Evolutionary conservation across 2,113 vertebrate species (phyloP).

Genomic region (Phalacrocorax aristotelis): DNA sequence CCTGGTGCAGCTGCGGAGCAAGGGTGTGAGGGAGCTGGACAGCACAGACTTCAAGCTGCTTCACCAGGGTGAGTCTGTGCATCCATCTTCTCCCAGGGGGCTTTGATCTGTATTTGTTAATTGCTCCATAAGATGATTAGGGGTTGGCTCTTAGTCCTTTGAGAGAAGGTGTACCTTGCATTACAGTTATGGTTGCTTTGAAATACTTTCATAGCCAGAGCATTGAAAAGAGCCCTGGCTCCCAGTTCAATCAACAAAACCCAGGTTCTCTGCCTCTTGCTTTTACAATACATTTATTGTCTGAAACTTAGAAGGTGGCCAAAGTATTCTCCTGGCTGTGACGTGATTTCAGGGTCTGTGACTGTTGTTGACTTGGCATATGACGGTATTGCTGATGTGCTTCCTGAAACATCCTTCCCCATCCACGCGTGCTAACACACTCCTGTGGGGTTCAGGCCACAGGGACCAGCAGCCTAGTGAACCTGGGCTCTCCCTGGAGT

Average conservation of each 20-base stretch:
- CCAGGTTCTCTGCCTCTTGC: neutral
- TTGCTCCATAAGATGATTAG: neutral
- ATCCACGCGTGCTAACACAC: neutral
- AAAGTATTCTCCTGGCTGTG: neutral
- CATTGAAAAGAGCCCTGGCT: neutral
- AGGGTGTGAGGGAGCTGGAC: slow-evolving; percentile 76
- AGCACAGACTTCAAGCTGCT: slow-evolving; percentile 87
- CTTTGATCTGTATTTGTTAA: neutral
- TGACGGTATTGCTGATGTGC: neutral
- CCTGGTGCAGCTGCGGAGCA: slow-evolving; percentile 75
- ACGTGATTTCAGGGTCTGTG: neutral
- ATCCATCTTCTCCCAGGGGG: neutral
- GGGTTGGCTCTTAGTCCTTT: neutral
- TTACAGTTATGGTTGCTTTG: neutral
- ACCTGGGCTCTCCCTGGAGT: neutral
- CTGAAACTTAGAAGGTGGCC: neutral
- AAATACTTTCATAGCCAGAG: neutral
- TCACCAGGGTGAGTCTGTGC: slow-evolving; percentile 81
- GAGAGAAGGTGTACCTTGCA: neutral
- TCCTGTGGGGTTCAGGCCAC: neutral
- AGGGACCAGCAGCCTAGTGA: neutral
- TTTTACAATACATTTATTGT: neutral
- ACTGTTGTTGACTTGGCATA: neutral
- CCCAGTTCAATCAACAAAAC: neutral
- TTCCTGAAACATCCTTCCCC: neutral